Evolutionary conservation across 2,113 vertebrate species (phyloP).

Genomic region (Aix galericulata): DNA sequence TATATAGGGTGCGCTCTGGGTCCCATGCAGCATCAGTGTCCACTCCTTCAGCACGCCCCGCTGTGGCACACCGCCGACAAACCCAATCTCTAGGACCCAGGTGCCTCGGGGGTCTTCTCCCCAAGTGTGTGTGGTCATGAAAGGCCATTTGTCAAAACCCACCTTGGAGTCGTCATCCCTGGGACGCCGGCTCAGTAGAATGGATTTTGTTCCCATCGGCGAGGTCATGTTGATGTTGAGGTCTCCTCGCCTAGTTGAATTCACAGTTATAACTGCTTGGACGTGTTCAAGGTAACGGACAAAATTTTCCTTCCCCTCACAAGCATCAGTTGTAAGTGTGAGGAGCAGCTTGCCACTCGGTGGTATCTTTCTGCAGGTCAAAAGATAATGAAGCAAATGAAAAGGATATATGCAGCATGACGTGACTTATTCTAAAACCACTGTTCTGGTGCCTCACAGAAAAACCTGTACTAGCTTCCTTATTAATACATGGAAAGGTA

Average conservation of each 20-base stretch:
- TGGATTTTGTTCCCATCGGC: conserved; percentile 97
- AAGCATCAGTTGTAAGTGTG: conserved; percentile 87
- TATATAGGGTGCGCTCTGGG: conserved; percentile 98
- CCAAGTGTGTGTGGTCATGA: conserved; percentile 99
- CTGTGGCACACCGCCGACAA: conserved; percentile 85
- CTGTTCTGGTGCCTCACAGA: neutral
- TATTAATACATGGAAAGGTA: neutral
- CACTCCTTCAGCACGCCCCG: conserved; percentile 93
- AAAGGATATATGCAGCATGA: neutral
- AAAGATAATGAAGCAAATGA: neutral
- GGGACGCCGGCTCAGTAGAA: conserved; percentile 93
- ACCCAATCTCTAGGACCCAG: conserved; percentile 94
- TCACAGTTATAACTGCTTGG: conserved; percentile 95
- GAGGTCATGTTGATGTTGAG: conserved; percentile 99
- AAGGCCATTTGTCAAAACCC: conserved; percentile 99
- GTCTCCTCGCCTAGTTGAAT: conserved; percentile 90
- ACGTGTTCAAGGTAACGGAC: conserved; percentile 98
- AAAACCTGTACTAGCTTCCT: neutral
- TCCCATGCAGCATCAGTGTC: conserved; percentile 98
- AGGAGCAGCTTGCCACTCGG: conserved; percentile 87
- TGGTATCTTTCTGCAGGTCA: conserved; percentile 86
- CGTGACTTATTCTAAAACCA: neutral
- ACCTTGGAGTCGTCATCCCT: conserved; percentile 95
- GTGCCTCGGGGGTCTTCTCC: conserved; percentile 96
- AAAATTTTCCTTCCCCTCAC: conserved; percentile 96